Percentiles rank a stretch among this genome's conserved stretches.
Evolutionary conservation across 1,140 invertebrate genomes (phyloP).

Genomic region (Protaetia brevitarsis): DNA sequence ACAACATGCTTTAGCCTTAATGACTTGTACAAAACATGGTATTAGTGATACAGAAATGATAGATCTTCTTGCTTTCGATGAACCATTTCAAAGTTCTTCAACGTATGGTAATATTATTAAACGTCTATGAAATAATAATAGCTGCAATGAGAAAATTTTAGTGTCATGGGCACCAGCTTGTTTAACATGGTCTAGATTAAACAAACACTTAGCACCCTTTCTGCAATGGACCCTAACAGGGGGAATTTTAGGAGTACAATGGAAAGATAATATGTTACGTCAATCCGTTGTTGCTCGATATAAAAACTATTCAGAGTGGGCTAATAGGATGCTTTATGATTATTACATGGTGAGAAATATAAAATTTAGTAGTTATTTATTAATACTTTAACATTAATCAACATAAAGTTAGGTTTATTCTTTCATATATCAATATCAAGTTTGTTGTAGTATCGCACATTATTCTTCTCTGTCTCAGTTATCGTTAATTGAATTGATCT

Average conservation of each 20-base stretch:
- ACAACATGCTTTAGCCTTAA: slow-evolving; percentile 60
- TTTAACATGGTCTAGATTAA: slow-evolving; percentile 65
- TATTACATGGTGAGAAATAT: slow-evolving; percentile 53
- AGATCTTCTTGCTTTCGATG: slow-evolving; percentile 68
- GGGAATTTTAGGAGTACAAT: slow-evolving; percentile 59
- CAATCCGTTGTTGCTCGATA: slow-evolving; percentile 43
- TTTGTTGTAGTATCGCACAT: background rate
- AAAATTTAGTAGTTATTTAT: background rate
- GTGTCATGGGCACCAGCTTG: slow-evolving; percentile 64
- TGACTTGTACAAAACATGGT: slow-evolving; percentile 67
- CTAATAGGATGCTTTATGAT: slow-evolving; percentile 54
- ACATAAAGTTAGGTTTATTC: too few species aligned
- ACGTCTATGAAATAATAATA: slow-evolving; percentile 32
- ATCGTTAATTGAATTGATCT: background rate
- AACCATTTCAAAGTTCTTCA: slow-evolving; percentile 63
- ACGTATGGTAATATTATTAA: slow-evolving; percentile 55
- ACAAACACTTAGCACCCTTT: slow-evolving; percentile 63
- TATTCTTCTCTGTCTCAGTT: too few species aligned
- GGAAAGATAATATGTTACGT: slow-evolving; percentile 56
- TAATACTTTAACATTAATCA: background rate
- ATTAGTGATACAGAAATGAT: slow-evolving; percentile 72
- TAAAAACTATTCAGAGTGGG: slow-evolving; percentile 48
- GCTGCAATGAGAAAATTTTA: slow-evolving; percentile 36
- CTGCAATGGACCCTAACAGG: slow-evolving; percentile 60
- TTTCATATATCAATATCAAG: background rate